phyloP scores from a whole-genome alignment of 2,888 invertebrate genomes.

The Idaea biselata region DNA sequence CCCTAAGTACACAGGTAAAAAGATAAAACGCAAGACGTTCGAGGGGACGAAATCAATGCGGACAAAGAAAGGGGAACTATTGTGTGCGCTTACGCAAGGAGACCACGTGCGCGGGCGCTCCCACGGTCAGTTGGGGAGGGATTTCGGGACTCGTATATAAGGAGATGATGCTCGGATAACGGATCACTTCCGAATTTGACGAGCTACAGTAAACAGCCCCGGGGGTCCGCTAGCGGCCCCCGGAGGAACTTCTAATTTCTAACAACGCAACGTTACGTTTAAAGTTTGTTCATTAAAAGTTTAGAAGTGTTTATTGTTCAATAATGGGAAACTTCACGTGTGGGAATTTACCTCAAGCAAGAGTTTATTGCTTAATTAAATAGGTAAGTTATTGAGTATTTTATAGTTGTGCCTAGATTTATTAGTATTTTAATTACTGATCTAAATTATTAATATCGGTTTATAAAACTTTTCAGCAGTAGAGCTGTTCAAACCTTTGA shows the following conservation, averaged over 20 bases:
- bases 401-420: not conserved
- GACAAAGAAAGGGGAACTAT: slow-evolving; percentile 67
- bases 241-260: slow-evolving; percentile 36
- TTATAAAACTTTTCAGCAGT: too few species aligned
- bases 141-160: slow-evolving; percentile 63
- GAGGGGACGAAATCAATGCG: slow-evolving; percentile 71
- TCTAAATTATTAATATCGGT: not conserved
- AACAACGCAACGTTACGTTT: slow-evolving; percentile 25
- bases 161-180: slow-evolving; percentile 36
- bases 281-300: slow-evolving; percentile 56
- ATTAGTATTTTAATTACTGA: not conserved
- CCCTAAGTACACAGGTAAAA: slow-evolving; percentile 74
- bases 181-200: slow-evolving; percentile 61
- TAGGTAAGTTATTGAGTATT: not conserved
- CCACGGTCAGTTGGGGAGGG: slow-evolving; percentile 66
- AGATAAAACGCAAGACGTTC: slow-evolving; percentile 71
- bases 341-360: not conserved
- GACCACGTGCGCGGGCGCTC: slow-evolving; percentile 70
- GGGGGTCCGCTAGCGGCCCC: slow-evolving; percentile 60
- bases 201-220: slow-evolving; percentile 53
- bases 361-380: not conserved
- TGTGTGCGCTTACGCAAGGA: slow-evolving; percentile 74
- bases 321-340: not conserved
- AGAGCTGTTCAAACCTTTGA: too few species aligned
- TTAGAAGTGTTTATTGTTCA: slow-evolving; percentile 41